Evolutionary conservation across 2,797 vertebrate genomes (phyloP), one percentile per base, ranked within the genome.

Genomic region (Poecilia wingei): DNA sequence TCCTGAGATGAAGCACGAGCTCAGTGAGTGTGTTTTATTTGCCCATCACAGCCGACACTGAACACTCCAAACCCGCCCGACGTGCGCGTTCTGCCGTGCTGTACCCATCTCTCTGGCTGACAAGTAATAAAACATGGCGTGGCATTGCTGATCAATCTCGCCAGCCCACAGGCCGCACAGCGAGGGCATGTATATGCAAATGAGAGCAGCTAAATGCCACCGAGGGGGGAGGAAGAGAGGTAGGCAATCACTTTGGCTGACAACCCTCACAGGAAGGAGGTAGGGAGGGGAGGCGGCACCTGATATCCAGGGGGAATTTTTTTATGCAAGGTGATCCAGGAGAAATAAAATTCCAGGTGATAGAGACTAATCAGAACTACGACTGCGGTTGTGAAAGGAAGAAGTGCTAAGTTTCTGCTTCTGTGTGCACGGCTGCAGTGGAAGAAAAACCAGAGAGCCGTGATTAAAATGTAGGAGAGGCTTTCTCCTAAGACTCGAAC

Each of bases 161-260:
- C 94, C 88, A 94, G 96, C 96, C 96, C 96, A 93, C 93, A 89
- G 97, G 97, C 96, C 93, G 96, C 97, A 96, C 97, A 97, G 97
- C 95, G 80, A 98, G 97, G 97, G 97, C 97, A 97, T 98, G 98
- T 98, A 97, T 96, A 98, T 99, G 98, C 97, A 98, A 98, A 99
- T 98, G 97, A 98, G 96, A 94, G 96, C 92, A 95, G 95, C 96
- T 97, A 96, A 96, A 97, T 97, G 96, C 96, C 97, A 97, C 96
- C 95, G 96, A 95, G 96, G 96, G 96, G 95, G 94, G 90, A 94
- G 92, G 80, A 59, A 31, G n/a, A 90, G 89, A 90, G 88, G 89
- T 84, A 92, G 6, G 71, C 95, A 94, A 96, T 96, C 93, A 93
- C 94, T 96, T 96, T 94, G 91, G 91, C 90, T 93, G 84, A 96